These are phyloP conservation scores for Julus scanicus DNA, from an alignment of 2,888 invertebrate genomes.

Conservation along the genomic window DNA sequence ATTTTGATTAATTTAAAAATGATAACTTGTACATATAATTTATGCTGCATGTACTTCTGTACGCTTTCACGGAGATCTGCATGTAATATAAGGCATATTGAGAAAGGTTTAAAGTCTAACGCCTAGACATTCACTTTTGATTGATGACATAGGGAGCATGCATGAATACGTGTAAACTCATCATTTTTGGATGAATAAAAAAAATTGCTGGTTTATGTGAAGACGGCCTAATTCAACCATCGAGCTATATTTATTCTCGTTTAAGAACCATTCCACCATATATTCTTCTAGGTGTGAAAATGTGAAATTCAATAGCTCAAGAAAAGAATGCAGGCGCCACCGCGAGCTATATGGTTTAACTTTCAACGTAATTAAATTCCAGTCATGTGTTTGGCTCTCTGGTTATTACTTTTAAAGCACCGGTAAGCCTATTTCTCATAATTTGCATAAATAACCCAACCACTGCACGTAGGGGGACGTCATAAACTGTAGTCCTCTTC, in stretches of 20 bases:
- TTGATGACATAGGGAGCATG: neutral
- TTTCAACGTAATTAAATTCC: constrained; percentile 7
- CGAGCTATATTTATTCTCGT: neutral
- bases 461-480: neutral
- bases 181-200: neutral
- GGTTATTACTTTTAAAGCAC: constrained; percentile 3
- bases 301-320: neutral
- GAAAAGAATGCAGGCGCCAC: neutral
- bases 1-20: neutral
- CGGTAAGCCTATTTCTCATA: neutral
- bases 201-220: neutral
- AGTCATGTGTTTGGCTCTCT: neutral
- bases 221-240: neutral
- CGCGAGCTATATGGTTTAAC: constrained; percentile 9
- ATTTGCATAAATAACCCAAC: neutral
- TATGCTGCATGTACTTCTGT: no score
- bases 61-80: no score
- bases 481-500: neutral
- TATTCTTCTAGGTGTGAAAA: neutral
- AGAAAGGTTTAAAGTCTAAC: neutral
- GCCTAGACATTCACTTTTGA: neutral
- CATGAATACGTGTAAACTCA: neutral
- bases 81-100: no score
- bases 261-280: neutral
- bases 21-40: neutral